Evolutionary conservation across 1,140 invertebrate species (phyloP).

Genomic region (Physella acuta): DNA sequence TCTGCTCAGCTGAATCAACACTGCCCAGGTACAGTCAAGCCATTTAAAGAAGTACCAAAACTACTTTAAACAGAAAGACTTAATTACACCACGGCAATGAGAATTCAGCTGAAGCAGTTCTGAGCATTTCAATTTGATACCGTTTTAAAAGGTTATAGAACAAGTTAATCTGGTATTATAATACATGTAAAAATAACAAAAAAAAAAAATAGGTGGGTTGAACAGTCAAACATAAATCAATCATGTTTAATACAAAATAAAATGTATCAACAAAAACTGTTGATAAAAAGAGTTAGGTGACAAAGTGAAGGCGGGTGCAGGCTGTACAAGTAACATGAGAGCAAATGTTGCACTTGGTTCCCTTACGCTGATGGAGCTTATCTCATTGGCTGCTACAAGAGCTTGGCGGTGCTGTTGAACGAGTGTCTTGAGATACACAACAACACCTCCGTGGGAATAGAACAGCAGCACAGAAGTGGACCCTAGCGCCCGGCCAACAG

Average conservation of each 20-base stretch:
- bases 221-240: not conserved
- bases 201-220: not conserved
- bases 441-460: not conserved
- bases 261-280: not conserved
- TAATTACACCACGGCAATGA: no score
- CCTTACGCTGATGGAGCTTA: not conserved
- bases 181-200: not conserved
- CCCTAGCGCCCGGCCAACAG: not conserved
- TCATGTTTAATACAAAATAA: not conserved
- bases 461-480: not conserved
- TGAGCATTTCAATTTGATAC: no score
- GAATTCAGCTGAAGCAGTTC: no score
- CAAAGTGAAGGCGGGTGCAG: not conserved
- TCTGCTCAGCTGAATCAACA: no score
- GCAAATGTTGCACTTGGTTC: no score
- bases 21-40: no score
- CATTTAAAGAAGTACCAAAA: no score
- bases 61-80: no score
- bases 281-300: not conserved
- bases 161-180: not conserved
- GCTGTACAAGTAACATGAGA: no score
- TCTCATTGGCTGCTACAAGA: not conserved
- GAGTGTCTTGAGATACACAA: conserved; percentile 2
- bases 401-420: not conserved
- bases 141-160: not conserved